Conservation (phyloP, 1,140 invertebrate genomes). For the Ceratosolen solmsi region DNA sequence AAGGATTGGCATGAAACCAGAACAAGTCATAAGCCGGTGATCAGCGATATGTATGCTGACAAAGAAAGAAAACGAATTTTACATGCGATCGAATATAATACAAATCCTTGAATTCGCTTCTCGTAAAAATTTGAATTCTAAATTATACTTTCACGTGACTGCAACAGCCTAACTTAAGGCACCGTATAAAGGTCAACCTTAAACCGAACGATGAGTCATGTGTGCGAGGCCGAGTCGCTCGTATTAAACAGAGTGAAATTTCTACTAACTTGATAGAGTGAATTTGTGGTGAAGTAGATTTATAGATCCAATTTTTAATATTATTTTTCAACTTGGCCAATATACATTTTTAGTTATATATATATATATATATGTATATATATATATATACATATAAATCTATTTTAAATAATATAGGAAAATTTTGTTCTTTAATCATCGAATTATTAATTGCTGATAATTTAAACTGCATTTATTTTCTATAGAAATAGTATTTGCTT, state of each 20-base stretch:
- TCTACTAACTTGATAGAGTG: background rate
- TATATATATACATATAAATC: too few species aligned
- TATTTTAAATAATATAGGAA: too few species aligned
- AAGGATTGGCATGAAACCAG: background rate
- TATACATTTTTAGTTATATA: too few species aligned
- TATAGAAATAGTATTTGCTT: too few species aligned
- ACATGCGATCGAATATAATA: background rate
- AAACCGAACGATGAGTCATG: conserved; percentile 31
- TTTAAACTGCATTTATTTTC: too few species aligned
- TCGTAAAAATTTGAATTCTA: conserved; percentile 51
- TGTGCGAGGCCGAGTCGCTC: background rate
- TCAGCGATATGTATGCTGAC: conserved; percentile 7
- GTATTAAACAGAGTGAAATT: background rate
- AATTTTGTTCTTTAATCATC: too few species aligned
- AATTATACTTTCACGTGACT: conserved; percentile 44
- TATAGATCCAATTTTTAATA: background rate
- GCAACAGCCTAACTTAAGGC: background rate
- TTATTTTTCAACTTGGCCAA: background rate
- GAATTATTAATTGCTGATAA: too few species aligned
- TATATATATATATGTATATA: too few species aligned
- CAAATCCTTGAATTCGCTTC: background rate
- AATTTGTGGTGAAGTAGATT: background rate
- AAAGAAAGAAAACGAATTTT: background rate
- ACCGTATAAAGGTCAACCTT: conserved; percentile 38
- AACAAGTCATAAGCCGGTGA: background rate